Percentiles rank a stretch among this genome's conserved stretches.
phyloP scores from a whole-genome alignment of 2,888 invertebrate genomes.

The Steinernema hermaphroditum region DNA sequence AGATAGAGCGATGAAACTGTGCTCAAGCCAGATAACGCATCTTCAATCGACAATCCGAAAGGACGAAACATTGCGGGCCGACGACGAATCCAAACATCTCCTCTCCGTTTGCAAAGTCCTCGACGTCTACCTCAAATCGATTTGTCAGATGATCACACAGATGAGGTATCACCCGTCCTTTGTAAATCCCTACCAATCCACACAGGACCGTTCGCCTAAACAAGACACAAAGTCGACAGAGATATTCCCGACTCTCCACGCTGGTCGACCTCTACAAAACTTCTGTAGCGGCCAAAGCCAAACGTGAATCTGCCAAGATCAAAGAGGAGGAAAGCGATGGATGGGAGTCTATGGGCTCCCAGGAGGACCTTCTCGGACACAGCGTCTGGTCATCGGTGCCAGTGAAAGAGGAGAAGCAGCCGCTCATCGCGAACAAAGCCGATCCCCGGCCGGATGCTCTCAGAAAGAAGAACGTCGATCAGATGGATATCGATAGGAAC shows the following conservation, averaged over 20 bases:
- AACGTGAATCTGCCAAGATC: background rate
- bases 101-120: slow-evolving; percentile 38
- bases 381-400: background rate
- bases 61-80: slow-evolving; percentile 38
- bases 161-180: slow-evolving; percentile 39
- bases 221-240: slow-evolving; percentile 42
- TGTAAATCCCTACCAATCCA: background rate
- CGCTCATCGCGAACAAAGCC: background rate
- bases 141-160: slow-evolving; percentile 43
- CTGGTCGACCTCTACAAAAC: slow-evolving; percentile 46
- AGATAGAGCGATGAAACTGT: slow-evolving; percentile 49
- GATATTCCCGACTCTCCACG: slow-evolving; percentile 47
- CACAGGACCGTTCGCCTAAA: slow-evolving; percentile 41
- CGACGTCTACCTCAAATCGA: slow-evolving; percentile 46
- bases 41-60: slow-evolving; percentile 37
- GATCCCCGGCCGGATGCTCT: background rate
- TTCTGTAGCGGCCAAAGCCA: slow-evolving; percentile 31
- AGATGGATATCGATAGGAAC: background rate
- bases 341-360: background rate
- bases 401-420: slow-evolving; percentile 35
- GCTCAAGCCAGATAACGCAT: slow-evolving; percentile 39
- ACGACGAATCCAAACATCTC: slow-evolving; percentile 46
- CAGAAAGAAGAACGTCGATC: background rate
- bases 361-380: no score
- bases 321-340: slow-evolving; percentile 12